These are phyloP conservation scores for Mythimna pallens DNA, from an alignment of 2,888 invertebrate species.

Conservation along the genomic window DNA sequence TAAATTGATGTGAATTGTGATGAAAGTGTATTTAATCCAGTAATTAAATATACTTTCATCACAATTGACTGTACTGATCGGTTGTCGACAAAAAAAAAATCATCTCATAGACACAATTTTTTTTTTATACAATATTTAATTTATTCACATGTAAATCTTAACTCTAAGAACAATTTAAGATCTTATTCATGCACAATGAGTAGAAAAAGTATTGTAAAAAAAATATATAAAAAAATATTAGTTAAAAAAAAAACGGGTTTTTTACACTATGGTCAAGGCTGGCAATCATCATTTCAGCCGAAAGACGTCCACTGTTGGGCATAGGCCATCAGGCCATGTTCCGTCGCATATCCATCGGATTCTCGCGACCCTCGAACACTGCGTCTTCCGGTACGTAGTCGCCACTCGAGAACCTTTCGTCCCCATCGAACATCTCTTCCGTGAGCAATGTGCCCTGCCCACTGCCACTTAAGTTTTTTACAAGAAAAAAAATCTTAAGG, in stretches of 20 bases:
- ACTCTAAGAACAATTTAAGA: slow-evolving; percentile 33
- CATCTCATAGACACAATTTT: neutral
- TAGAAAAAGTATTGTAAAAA: slow-evolving; percentile 47
- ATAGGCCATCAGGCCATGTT: neutral
- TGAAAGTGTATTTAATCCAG: no score
- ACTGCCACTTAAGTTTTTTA: no score
- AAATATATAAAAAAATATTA: slow-evolving; percentile 22
- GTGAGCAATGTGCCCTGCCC: no score
- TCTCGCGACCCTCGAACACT: neutral
- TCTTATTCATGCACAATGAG: slow-evolving; percentile 55
- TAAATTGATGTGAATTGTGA: no score
- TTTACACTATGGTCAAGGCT: slow-evolving; percentile 14
- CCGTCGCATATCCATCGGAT: neutral
- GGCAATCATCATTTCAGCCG: neutral
- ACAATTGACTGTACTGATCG: no score
- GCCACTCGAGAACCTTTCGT: no score
- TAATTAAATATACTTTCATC: no score
- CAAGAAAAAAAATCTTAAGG: no score
- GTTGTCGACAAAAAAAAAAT: no score
- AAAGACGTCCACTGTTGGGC: neutral
- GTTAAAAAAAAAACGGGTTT: slow-evolving; percentile 13
- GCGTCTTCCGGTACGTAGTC: no score
- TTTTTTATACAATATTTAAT: neutral
- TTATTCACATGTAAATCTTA: slow-evolving; percentile 38
- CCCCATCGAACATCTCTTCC: no score